These are phyloP conservation scores for Rhinogobius similis DNA, from an alignment of 2,113 vertebrate genomes.

Conservation along the genomic window DNA sequence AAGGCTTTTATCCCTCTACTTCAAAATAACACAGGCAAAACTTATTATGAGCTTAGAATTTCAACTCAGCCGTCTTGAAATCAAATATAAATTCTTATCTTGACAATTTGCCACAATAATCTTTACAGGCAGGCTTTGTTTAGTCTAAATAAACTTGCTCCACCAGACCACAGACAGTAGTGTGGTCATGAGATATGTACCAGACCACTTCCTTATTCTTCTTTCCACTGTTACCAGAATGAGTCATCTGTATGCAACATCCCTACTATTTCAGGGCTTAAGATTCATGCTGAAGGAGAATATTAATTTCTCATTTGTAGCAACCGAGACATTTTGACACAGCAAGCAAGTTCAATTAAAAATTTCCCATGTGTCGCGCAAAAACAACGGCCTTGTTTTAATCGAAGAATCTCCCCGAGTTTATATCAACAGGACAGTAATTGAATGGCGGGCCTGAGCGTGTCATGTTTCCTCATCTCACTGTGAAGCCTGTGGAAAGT, in stretches of 20 bases:
- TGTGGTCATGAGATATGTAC: conserved; percentile 16
- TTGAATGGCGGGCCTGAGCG: not conserved
- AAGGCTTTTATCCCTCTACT: not conserved
- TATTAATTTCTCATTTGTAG: conserved; percentile 12
- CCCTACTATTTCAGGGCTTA: not conserved
- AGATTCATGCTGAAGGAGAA: not conserved
- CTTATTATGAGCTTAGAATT: not conserved
- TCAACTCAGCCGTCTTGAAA: not conserved
- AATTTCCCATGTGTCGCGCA: not conserved
- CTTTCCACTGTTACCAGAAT: not conserved
- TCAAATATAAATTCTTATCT: not conserved
- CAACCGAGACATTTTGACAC: conserved; percentile 16
- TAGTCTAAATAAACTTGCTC: conserved; percentile 12
- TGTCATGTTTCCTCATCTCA: conserved; percentile 1
- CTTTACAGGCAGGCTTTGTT: conserved; percentile 23
- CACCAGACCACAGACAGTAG: not conserved
- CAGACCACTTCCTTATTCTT: conserved; percentile 16
- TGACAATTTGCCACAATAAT: not conserved
- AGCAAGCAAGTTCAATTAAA: conserved; percentile 1
- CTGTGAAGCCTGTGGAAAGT: conserved; percentile 10
- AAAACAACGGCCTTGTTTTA: not conserved
- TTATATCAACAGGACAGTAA: conserved; percentile 9
- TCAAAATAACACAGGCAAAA: not conserved
- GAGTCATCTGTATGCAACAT: not conserved
- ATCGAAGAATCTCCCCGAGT: not conserved